Percentiles rank a stretch among this genome's conserved stretches.
Conservation (phyloP, 2,888 invertebrate genomes). For the Hydropsyche betteni region DNA sequence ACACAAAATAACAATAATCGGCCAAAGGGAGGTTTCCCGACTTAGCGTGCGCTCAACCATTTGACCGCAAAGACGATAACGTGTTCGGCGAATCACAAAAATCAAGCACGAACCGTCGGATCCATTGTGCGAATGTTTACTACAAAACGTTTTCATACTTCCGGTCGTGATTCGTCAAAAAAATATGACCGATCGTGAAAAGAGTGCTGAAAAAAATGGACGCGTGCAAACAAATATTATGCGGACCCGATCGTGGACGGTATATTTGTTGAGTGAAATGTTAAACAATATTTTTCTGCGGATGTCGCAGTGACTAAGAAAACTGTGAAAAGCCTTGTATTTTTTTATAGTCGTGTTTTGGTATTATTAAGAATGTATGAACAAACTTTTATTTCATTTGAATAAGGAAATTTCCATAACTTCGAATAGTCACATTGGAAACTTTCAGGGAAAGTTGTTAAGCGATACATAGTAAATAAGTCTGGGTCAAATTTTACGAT, state of each 20-base stretch:
- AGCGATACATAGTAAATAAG: not conserved
- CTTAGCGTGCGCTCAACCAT: constrained; percentile 5
- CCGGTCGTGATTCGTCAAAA: too few relatives aligned
- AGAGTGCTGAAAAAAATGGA: too few relatives aligned
- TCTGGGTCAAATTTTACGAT: not conserved
- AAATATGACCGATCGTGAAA: too few relatives aligned
- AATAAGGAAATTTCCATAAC: constrained; percentile 10
- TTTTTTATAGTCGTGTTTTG: constrained; percentile 13
- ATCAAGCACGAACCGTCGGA: constrained; percentile 15
- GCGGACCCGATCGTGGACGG: too few relatives aligned
- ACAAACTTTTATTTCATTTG: constrained; percentile 19
- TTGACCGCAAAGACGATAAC: constrained; percentile 1
- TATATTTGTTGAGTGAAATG: too few relatives aligned
- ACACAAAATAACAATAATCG: not conserved
- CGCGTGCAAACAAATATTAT: too few relatives aligned
- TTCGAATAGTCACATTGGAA: constrained; percentile 20
- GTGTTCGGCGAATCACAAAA: constrained; percentile 8
- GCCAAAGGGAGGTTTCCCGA: not conserved
- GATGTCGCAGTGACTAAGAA: too few relatives aligned
- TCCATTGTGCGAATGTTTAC: constrained; percentile 1
- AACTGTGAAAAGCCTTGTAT: not conserved
- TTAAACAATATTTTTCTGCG: too few relatives aligned
- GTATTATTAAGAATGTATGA: constrained; percentile 1
- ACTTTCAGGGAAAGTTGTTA: constrained; percentile 7
- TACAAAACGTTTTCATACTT: too few relatives aligned